Conservation (phyloP, 1,140 invertebrate species). For the Drosophila aff. region DNA sequence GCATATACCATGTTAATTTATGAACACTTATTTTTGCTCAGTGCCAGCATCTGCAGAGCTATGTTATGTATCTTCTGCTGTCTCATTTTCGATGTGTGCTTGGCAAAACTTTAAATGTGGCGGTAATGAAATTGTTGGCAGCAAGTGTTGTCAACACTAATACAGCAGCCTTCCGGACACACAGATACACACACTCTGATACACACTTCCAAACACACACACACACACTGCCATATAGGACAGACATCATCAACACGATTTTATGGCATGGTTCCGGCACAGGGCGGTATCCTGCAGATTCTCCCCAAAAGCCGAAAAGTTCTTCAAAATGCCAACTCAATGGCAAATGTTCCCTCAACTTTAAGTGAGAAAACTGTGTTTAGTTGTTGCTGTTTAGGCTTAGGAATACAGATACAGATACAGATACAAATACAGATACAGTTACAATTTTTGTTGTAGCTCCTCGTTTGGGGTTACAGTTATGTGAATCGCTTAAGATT, state of each 20-base stretch:
- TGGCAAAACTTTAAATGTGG: constrained; percentile 78
- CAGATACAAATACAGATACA: neutral
- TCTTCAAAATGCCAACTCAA: constrained; percentile 57
- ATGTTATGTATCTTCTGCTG: constrained; percentile 43
- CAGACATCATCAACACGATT: constrained; percentile 63
- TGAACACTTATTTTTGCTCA: neutral
- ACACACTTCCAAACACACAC: neutral
- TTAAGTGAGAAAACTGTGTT: constrained; percentile 58
- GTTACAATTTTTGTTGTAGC: constrained; percentile 7
- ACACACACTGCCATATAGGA: constrained; percentile 16
- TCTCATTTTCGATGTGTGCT: constrained; percentile 57
- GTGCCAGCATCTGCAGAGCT: constrained; percentile 17
- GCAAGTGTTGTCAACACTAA: constrained; percentile 72
- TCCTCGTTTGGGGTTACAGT: constrained; percentile 51
- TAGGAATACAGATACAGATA: constrained; percentile 6
- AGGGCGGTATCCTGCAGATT: constrained; percentile 62
- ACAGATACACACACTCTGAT: constrained; percentile 1
- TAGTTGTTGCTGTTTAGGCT: constrained; percentile 47
- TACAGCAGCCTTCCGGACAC: constrained; percentile 18
- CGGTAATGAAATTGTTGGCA: constrained; percentile 81
- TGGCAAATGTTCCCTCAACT: constrained; percentile 39
- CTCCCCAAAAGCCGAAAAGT: constrained; percentile 69
- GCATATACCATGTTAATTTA: too few species aligned
- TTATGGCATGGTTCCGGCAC: constrained; percentile 69
- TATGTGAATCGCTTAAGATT: constrained; percentile 61